Evolutionary conservation across 1,140 invertebrate genomes (phyloP).

Genomic region (Heterodera carotae): DNA sequence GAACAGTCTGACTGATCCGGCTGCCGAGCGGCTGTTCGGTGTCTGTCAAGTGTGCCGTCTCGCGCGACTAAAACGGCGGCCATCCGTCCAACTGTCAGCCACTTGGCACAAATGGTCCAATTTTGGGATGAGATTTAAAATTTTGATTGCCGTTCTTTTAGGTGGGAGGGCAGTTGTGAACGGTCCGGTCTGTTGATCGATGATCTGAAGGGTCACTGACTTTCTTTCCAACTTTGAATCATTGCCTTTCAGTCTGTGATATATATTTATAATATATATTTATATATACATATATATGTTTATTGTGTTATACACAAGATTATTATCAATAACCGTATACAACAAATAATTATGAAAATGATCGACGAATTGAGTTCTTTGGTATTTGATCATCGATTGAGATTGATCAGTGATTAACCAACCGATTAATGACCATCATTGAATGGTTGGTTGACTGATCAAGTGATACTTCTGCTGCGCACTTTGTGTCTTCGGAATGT

Average conservation of each 20-base stretch:
- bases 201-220: slow-evolving; percentile 10
- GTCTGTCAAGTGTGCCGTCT: slow-evolving; percentile 61
- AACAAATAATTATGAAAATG: neutral
- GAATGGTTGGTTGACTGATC: neutral
- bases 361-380: no score
- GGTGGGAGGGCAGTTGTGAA: slow-evolving; percentile 27
- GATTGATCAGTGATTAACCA: neutral
- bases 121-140: slow-evolving; percentile 1
- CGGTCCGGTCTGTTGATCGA: neutral
- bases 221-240: neutral
- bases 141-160: slow-evolving; percentile 4
- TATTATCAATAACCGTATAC: no score
- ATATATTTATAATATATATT: no score
- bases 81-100: slow-evolving; percentile 9
- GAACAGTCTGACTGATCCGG: slow-evolving; percentile 52
- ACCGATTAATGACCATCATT: no score
- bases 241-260: no score
- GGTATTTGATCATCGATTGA: no score
- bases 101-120: slow-evolving; percentile 7
- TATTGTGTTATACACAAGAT: no score
- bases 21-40: slow-evolving; percentile 58
- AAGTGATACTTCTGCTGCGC: neutral
- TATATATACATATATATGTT: no score
- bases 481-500: neutral
- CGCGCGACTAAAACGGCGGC: slow-evolving; percentile 22